Evolutionary conservation across 1,140 invertebrate species (phyloP).

Genomic region (Musca domestica): DNA sequence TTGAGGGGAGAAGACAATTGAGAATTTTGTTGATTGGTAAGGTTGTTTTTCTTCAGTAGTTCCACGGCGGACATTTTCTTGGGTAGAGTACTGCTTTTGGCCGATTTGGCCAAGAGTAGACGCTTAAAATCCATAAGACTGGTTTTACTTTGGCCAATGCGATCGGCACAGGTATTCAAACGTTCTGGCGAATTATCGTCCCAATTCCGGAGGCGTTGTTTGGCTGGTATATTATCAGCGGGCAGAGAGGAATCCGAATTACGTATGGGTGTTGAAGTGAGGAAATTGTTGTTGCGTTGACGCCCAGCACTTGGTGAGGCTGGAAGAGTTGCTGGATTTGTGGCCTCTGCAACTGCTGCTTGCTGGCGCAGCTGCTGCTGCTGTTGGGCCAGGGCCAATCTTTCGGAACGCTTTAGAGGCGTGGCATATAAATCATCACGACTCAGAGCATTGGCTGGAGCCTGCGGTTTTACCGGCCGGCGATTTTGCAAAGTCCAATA

Average conservation of each 20-base stretch:
- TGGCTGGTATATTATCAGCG: slow-evolving; percentile 35
- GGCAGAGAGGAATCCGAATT: slow-evolving; percentile 27
- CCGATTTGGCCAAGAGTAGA: slow-evolving; percentile 63
- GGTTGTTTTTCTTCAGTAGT: slow-evolving; percentile 66
- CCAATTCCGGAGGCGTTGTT: slow-evolving; percentile 42
- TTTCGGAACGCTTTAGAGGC: slow-evolving; percentile 46
- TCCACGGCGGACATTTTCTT: slow-evolving; percentile 77
- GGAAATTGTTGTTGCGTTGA: slow-evolving; percentile 57
- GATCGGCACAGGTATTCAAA: slow-evolving; percentile 59
- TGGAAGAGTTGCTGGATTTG: slow-evolving; percentile 45
- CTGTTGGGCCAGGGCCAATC: slow-evolving; percentile 39
- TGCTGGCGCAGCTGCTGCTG: slow-evolving; percentile 24
- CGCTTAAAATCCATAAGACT: slow-evolving; percentile 79
- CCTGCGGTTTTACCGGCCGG: slow-evolving; percentile 36
- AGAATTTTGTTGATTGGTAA: slow-evolving; percentile 14
- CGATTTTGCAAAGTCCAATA: slow-evolving; percentile 54
- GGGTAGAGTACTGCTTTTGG: slow-evolving; percentile 55
- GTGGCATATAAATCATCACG: slow-evolving; percentile 52
- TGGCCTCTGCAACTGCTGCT: slow-evolving; percentile 12
- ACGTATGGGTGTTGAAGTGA: slow-evolving; percentile 59
- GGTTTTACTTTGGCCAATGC: slow-evolving; percentile 64
- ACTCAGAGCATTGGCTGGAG: slow-evolving; percentile 30
- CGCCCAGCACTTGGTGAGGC: slow-evolving; percentile 64
- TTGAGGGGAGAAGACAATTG: neutral
- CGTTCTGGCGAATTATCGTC: slow-evolving; percentile 56